Percentiles rank a stretch among this genome's conserved stretches.
These are phyloP conservation scores for Heteractis magnifica DNA, from an alignment of 92 coral and sea anemone genomes.

Conservation along the genomic window DNA sequence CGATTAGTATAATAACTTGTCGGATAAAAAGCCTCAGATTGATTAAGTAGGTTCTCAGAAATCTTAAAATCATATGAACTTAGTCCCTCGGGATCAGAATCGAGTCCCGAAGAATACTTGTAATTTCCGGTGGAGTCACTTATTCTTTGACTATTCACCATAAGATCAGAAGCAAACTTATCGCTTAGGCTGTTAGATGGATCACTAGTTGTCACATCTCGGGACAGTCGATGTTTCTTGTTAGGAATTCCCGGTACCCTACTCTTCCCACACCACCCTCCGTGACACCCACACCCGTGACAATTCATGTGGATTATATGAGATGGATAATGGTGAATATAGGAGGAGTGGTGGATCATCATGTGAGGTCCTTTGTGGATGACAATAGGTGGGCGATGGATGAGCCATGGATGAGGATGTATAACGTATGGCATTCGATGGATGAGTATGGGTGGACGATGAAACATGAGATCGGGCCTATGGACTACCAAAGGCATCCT, in stretches of 20 bases:
- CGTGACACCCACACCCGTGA: constrained; percentile 85
- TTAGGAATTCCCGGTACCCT: constrained; percentile 14
- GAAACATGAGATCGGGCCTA: constrained; percentile 85
- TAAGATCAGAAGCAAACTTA: constrained; percentile 35
- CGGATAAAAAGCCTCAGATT: constrained; percentile 16
- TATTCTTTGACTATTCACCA: constrained; percentile 21
- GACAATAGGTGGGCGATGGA: constrained; percentile 91
- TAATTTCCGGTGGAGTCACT: constrained; percentile 22
- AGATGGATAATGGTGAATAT: constrained; percentile 87
- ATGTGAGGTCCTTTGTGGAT: constrained; percentile 82
- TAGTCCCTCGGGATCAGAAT: constrained; percentile 34
- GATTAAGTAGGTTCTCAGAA: constrained; percentile 40
- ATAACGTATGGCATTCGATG: constrained; percentile 91
- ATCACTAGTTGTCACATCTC: not conserved
- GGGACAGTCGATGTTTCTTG: not conserved
- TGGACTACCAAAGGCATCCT: constrained; percentile 87
- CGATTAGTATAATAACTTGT: constrained; percentile 36
- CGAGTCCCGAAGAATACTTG: constrained; percentile 24
- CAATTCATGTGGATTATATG: constrained; percentile 84
- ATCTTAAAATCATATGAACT: constrained; percentile 36
- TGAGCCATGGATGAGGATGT: constrained; percentile 85
- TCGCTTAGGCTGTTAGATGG: constrained; percentile 11
- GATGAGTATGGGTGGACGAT: constrained; percentile 80
- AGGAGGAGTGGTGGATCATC: constrained; percentile 77
- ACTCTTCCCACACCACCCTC: constrained; percentile 77